A percentile compares a stretch with the other conserved stretches of the same genome.
phyloP scores from a whole-genome alignment of 2,113 vertebrate species.

The Ciconia maguari region DNA sequence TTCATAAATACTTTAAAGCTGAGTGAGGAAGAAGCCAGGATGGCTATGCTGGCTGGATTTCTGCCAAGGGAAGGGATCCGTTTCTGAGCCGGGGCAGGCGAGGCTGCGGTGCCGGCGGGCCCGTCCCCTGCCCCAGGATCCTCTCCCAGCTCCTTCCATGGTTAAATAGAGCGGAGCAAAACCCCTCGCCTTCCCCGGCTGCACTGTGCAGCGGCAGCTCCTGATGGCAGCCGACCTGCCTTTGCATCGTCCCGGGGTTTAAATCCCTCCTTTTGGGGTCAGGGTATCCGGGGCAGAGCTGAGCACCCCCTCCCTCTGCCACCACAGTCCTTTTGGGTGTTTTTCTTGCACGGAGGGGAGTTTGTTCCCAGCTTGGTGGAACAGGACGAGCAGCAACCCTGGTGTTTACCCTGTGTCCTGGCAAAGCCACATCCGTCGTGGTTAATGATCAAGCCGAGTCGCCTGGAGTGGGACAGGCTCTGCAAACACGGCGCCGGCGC shows the following conservation, averaged over 20 bases:
- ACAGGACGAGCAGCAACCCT: background rate
- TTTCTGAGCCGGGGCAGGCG: background rate
- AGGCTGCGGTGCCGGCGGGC: background rate
- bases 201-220: fast-evolving
- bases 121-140: background rate
- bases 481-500: background rate
- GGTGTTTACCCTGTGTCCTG: fast-evolving
- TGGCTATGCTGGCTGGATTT: constrained; percentile 19
- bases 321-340: fast-evolving
- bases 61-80: constrained; percentile 53
- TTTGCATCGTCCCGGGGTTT: background rate
- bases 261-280: background rate
- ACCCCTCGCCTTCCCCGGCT: background rate
- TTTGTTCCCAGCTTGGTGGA: background rate
- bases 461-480: background rate
- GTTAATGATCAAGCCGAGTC: constrained; percentile 1
- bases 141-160: background rate
- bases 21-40: background rate
- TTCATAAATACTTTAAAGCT: constrained; percentile 62
- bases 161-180: background rate
- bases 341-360: fast-evolving
- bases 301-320: background rate
- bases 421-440: background rate
- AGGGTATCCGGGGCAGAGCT: background rate
- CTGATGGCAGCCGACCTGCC: background rate